phyloP scores from a whole-genome alignment of 2,888 invertebrate species.

The Pachliopta kotzebuea region DNA sequence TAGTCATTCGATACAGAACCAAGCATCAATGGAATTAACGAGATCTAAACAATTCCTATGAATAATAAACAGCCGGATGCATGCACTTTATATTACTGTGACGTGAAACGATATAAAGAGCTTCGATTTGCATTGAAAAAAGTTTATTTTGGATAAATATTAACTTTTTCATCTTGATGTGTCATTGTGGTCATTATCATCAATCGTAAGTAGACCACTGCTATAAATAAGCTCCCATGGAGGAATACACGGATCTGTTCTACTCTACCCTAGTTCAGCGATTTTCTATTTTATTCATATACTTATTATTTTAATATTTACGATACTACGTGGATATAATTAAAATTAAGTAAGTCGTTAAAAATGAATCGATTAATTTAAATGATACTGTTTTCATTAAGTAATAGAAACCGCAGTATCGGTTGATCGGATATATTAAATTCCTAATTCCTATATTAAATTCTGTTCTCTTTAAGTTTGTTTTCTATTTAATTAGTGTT shows the following conservation, averaged over 20 bases:
- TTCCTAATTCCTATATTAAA: no score
- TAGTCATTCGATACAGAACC: conserved; percentile 21
- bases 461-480: no score
- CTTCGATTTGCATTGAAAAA: background rate
- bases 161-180: no score
- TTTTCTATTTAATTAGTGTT: no score
- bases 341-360: background rate
- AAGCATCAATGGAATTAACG: conserved; percentile 20
- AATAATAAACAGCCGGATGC: conserved; percentile 26
- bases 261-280: background rate
- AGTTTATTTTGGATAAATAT: background rate
- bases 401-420: no score
- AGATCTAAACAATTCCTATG: conserved; percentile 24
- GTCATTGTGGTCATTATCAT: no score
- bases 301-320: background rate
- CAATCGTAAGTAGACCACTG: no score
- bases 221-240: no score
- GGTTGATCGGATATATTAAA: no score
- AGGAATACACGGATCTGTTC: background rate
- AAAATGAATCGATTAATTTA: background rate
- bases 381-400: background rate
- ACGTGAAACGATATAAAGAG: background rate
- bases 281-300: background rate
- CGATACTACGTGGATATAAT: background rate
- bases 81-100: conserved; percentile 6